Evolutionary conservation across 2,888 invertebrate genomes (phyloP).

Genomic region (Osedax fenrisi): DNA sequence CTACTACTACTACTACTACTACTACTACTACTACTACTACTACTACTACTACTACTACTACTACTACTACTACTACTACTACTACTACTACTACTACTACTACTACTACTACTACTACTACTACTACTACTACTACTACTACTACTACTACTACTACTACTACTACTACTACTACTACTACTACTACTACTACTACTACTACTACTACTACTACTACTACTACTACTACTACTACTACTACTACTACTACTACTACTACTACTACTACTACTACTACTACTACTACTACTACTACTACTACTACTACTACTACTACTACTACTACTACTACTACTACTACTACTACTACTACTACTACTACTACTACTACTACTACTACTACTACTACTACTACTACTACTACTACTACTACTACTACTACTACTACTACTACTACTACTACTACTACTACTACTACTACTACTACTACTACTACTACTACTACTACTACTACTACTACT

Average conservation of each 20-base stretch:
- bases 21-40: slow-evolving; percentile 29
- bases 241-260: slow-evolving; percentile 11
- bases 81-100: slow-evolving; percentile 28
- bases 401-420: slow-evolving; percentile 14
- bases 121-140: slow-evolving; percentile 29
- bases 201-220: slow-evolving; percentile 34
- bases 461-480: slow-evolving; percentile 13
- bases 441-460: slow-evolving; percentile 12
- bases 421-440: slow-evolving; percentile 14
- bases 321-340: slow-evolving; percentile 10
- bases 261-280: slow-evolving; percentile 15
- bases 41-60: slow-evolving; percentile 31
- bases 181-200: slow-evolving; percentile 33
- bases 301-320: slow-evolving; percentile 14
- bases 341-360: slow-evolving; percentile 14
- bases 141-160: slow-evolving; percentile 32
- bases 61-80: slow-evolving; percentile 32
- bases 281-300: slow-evolving; percentile 13
- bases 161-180: slow-evolving; percentile 33
- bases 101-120: slow-evolving; percentile 34
- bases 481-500: slow-evolving; percentile 13
- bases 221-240: slow-evolving; percentile 32
- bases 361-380: slow-evolving; percentile 14
- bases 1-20: slow-evolving; percentile 8
- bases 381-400: slow-evolving; percentile 10